A percentile compares a stretch with the other conserved stretches of the same genome.
Evolutionary conservation across 2,797 vertebrate genomes (phyloP).

Genomic region (Alosa sapidissima): DNA sequence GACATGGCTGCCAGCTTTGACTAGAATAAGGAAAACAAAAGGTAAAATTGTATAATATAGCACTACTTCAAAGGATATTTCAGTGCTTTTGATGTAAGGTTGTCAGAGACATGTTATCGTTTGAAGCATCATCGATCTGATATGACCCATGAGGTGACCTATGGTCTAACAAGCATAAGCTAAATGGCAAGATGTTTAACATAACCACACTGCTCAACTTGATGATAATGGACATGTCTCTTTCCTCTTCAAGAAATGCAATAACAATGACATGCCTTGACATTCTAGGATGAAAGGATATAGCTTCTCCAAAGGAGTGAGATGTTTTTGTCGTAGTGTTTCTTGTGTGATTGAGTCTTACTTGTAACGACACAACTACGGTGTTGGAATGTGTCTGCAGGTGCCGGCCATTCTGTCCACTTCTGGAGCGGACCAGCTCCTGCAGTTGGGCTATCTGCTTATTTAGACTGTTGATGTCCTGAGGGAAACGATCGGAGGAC

Average conservation of each 20-base stretch:
- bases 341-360: conserved; percentile 27
- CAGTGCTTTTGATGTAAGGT: neutral
- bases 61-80: neutral
- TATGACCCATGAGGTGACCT: neutral
- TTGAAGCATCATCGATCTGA: neutral
- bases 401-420: conserved; percentile 73
- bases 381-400: conserved; percentile 81
- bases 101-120: neutral
- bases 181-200: neutral
- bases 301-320: neutral
- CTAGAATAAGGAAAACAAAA: conserved; percentile 54
- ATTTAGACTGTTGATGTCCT: conserved; percentile 83
- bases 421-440: conserved; percentile 73
- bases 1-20: conserved; percentile 84
- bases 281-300: neutral
- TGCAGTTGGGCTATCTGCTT: conserved; percentile 83
- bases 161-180: neutral
- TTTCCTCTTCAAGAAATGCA: neutral
- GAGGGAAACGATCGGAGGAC: neutral
- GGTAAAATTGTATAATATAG: neutral
- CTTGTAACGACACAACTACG: conserved; percentile 78
- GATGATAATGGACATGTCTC: neutral
- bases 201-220: neutral
- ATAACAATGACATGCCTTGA: neutral
- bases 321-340: neutral